Percentiles rank a stretch among this genome's conserved stretches.
Conservation (phyloP, 1,140 invertebrate species). For the Chymomyza costata region DNA sequence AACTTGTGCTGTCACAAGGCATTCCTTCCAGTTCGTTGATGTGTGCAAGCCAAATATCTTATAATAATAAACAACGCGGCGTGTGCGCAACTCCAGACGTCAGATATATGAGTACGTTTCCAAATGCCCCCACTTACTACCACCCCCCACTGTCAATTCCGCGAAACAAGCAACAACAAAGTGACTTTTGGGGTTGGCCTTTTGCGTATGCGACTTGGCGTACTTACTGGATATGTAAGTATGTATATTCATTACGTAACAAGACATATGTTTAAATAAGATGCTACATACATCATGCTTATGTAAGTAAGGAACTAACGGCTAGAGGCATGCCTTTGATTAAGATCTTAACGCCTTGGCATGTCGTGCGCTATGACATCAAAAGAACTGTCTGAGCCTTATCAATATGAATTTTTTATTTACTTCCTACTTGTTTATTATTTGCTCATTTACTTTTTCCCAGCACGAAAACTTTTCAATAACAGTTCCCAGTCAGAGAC, state of each 20-base stretch:
- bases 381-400: constrained; percentile 1
- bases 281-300: not conserved
- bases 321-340: constrained; percentile 48
- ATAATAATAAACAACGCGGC: constrained; percentile 61
- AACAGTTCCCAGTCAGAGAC: constrained; percentile 39
- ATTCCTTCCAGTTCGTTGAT: constrained; percentile 64
- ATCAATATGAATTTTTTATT: constrained; percentile 15
- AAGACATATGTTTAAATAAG: no score
- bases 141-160: no score
- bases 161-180: no score
- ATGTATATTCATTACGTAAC: no score
- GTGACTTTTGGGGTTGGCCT: not conserved
- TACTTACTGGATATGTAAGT: no score
- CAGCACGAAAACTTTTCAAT: constrained; percentile 54
- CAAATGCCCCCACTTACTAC: no score
- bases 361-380: not conserved
- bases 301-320: constrained; percentile 37
- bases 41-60: constrained; percentile 53
- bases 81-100: constrained; percentile 45
- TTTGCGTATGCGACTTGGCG: constrained; percentile 5
- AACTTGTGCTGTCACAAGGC: constrained; percentile 56
- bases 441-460: constrained; percentile 67
- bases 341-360: constrained; percentile 43
- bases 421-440: constrained; percentile 39
- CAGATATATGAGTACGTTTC: constrained; percentile 11